Evolutionary conservation across 1,140 invertebrate genomes (phyloP).

Genomic region (Parasteatoda tepidariorum): DNA sequence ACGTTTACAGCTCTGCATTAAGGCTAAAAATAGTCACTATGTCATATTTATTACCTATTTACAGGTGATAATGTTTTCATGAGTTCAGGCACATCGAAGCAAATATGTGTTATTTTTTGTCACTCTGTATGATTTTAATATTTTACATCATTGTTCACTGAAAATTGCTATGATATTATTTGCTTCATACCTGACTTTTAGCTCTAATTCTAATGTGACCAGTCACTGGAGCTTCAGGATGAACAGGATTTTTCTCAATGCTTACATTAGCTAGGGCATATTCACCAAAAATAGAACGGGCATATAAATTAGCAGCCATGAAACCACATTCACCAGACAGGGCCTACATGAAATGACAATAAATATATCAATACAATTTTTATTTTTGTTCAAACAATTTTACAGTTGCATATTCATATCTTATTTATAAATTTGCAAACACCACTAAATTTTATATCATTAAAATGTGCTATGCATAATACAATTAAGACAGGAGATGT

Average conservation of each 20-base stretch:
- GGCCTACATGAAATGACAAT: conserved; percentile 73
- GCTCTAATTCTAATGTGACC: conserved; percentile 97
- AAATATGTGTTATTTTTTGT: no score
- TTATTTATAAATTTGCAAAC: no score
- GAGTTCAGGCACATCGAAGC: no score
- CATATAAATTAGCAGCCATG: conserved; percentile 99
- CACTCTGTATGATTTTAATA: no score
- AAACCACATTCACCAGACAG: conserved; percentile 97
- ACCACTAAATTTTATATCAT: background rate
- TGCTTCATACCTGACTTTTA: conserved; percentile 87
- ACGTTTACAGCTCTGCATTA: no score
- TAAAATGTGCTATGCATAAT: background rate
- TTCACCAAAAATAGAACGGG: conserved; percentile 98
- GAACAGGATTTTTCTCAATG: conserved; percentile 91
- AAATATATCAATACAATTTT: background rate
- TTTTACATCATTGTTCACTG: no score
- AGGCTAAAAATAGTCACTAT: no score
- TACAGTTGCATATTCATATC: no score
- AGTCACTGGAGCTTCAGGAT: conserved; percentile 87
- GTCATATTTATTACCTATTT: no score
- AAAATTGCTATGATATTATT: no score
- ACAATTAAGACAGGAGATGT: no score
- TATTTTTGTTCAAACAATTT: background rate
- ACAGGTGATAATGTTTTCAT: no score
- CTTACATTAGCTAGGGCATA: conserved; percentile 98